Evolutionary conservation across 1,140 invertebrate species (phyloP).

Genomic region (Heliconius congener): DNA sequence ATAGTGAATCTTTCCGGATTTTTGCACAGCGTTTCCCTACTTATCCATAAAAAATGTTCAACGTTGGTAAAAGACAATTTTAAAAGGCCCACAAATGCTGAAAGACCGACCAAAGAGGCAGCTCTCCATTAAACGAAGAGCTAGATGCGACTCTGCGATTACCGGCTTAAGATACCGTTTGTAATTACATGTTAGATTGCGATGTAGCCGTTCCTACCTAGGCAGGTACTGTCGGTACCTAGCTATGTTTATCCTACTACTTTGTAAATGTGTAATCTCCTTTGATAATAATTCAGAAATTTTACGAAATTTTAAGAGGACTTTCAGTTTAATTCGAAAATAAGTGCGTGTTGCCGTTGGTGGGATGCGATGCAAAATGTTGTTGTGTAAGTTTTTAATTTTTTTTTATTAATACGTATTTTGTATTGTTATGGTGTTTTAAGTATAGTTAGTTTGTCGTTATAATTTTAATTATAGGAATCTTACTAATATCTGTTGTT

Average conservation of each 20-base stretch:
- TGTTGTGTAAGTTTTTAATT: neutral
- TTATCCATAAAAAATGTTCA: slow-evolving; percentile 30
- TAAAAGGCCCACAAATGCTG: slow-evolving; percentile 54
- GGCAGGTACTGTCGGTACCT: neutral
- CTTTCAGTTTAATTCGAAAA: slow-evolving; percentile 9
- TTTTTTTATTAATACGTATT: neutral
- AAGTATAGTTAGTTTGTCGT: no score
- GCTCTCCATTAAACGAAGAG: slow-evolving; percentile 56
- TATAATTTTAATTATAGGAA: no score
- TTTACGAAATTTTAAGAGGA: neutral
- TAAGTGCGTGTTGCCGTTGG: neutral
- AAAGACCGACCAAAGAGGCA: slow-evolving; percentile 50
- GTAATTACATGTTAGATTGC: slow-evolving; percentile 49
- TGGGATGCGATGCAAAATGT: neutral
- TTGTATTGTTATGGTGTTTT: no score
- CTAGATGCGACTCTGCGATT: slow-evolving; percentile 53
- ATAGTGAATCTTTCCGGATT: slow-evolving; percentile 13
- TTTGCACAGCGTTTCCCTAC: slow-evolving; percentile 17
- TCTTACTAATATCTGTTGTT: no score
- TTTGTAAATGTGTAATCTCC: slow-evolving; percentile 12
- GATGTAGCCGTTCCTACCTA: neutral
- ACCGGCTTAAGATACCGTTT: slow-evolving; percentile 57
- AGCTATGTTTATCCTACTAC: slow-evolving; percentile 5
- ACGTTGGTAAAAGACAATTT: slow-evolving; percentile 49
- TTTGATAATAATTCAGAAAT: slow-evolving; percentile 10